Evolutionary conservation across 2,113 vertebrate species (phyloP), one percentile per base, ranked within the genome.

Genomic region (Eudyptes chrysolophus): DNA sequence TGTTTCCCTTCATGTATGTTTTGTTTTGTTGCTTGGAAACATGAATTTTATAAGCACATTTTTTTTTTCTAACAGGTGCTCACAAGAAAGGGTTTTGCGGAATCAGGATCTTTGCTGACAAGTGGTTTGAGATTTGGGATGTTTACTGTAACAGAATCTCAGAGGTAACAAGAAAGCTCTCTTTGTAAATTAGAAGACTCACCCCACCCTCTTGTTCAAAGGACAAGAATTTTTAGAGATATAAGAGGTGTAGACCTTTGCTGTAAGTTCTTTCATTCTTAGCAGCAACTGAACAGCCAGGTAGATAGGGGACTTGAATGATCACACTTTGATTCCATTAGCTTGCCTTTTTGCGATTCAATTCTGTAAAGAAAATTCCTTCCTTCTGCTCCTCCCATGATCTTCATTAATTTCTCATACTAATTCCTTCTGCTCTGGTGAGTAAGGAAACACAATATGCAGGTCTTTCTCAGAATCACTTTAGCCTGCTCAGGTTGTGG

Each of bases 21-120:
- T 92, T 61, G 76, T 36, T 89, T 48, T 62, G 83, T 95, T 97
- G 93, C 84, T 70, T 78, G 64, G 90, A 94, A 94, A 94, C 52
- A 8, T 26, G 42, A 34, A 52, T 96, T 90, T 83, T 85, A 32
- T 36, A 65, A 70, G 40, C 24, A 29, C 6, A 1, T 29, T 29
- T 60, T 74, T 69, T 69, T 69, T 81, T 52, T 87, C n/a, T 34
- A 87, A 38, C 80, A 96, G 83, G 66, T 86, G 84, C 68, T 93
- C 42, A 15, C 58, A 69, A 17, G 58, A 60, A 79, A 94, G 32
- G 55, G 29, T 61, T 92, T 86, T 42, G 52, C 58, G 64, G 83
- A 92, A 92, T n/a, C 0, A 0, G 32, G 44, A 49, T 83, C 66
- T 70, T 40, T 72, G 92, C 68, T 88, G 68, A 72, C 46, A 68